These are phyloP conservation scores for Incurvaria masculella DNA, from an alignment of 2,888 invertebrate genomes.

Conservation along the genomic window DNA sequence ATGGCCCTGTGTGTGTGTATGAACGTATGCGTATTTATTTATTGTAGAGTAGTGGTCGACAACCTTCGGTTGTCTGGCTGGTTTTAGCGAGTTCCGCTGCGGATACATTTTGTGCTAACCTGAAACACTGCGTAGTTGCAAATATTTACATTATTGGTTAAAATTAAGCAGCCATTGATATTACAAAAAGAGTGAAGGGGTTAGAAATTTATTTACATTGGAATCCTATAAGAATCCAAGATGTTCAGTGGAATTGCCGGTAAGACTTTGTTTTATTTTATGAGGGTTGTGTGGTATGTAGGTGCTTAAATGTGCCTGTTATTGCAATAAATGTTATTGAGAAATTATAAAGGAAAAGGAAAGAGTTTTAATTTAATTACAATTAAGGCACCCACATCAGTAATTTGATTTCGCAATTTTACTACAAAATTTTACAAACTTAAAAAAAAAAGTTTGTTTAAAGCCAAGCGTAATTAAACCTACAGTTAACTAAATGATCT, in stretches of 20 bases:
- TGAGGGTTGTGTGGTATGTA: too few relatives aligned
- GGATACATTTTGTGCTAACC: background rate
- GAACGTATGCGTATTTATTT: background rate
- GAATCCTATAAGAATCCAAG: conserved; percentile 18
- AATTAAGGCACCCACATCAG: too few relatives aligned
- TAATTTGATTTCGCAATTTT: too few relatives aligned
- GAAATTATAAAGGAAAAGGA: too few relatives aligned
- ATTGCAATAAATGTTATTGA: too few relatives aligned
- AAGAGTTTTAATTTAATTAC: too few relatives aligned
- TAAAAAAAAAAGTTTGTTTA: too few relatives aligned
- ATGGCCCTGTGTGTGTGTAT: background rate
- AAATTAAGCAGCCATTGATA: background rate
- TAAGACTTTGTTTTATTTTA: too few relatives aligned
- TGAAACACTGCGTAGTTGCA: background rate
- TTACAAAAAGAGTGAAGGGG: background rate
- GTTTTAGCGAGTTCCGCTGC: background rate
- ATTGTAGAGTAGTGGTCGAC: background rate
- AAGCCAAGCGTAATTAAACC: too few relatives aligned
- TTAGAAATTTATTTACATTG: background rate
- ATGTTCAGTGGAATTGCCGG: conserved; percentile 54
- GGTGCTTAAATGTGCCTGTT: too few relatives aligned
- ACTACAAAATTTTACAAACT: too few relatives aligned
- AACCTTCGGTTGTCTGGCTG: background rate
- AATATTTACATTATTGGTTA: background rate
- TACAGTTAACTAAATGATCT: too few relatives aligned